Percentiles rank a stretch among this genome's conserved stretches.
Conservation (phyloP, 2,888 invertebrate genomes). For the Eueremaeus valkanovi region DNA sequence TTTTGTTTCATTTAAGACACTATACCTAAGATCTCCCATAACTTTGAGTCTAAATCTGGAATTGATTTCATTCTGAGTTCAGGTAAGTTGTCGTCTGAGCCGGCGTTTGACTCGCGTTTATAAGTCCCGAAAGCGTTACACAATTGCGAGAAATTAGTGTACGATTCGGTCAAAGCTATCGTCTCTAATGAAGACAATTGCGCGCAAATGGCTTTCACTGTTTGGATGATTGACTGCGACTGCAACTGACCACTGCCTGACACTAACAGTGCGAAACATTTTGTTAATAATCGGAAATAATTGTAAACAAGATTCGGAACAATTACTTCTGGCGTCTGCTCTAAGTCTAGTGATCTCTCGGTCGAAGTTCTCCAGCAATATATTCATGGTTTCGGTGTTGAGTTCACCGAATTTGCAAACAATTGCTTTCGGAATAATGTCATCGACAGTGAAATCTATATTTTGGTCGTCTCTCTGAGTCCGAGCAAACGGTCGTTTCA, state of each 20-base stretch:
- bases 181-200: constrained; percentile 84
- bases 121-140: constrained; percentile 42
- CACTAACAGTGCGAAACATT: background rate
- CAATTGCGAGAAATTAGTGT: constrained; percentile 55
- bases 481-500: constrained; percentile 59
- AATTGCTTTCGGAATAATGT: constrained; percentile 68
- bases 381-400: constrained; percentile 76
- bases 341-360: constrained; percentile 52
- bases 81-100: background rate
- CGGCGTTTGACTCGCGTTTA: background rate
- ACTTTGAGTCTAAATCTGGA: constrained; percentile 11
- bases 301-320: background rate
- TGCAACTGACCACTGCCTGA: constrained; percentile 14
- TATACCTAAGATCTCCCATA: constrained; percentile 32
- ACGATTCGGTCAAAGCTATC: constrained; percentile 67
- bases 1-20: too few species aligned
- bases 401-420: constrained; percentile 63
- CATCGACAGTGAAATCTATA: constrained; percentile 69
- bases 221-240: constrained; percentile 69
- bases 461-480: constrained; percentile 66
- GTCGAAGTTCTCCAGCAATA: constrained; percentile 67
- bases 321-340: constrained; percentile 12
- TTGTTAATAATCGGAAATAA: background rate
- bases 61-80: background rate
- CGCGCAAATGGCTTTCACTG: constrained; percentile 87